Conservation (phyloP, 2,888 invertebrate genomes). For the Netelia melanura region DNA sequence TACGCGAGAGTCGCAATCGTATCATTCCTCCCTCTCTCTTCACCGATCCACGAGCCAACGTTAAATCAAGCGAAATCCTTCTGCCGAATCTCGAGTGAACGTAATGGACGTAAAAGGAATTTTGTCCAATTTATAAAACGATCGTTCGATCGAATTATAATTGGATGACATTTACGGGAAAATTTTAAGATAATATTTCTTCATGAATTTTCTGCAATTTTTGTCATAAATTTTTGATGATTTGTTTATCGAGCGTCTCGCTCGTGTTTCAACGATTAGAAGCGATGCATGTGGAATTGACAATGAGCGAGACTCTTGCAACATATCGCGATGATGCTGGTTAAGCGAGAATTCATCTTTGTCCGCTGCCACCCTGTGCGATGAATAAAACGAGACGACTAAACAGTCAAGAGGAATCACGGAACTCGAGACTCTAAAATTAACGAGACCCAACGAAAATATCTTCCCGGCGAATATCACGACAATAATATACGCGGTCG, state of each 20-base stretch:
- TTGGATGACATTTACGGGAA: too few species aligned
- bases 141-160: too few species aligned
- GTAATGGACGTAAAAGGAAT: too few species aligned
- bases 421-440: slow-evolving; percentile 62
- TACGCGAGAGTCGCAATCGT: too few species aligned
- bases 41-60: too few species aligned
- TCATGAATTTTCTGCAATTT: too few species aligned
- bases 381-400: slow-evolving; percentile 58
- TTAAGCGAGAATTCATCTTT: slow-evolving; percentile 8
- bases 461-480: slow-evolving; percentile 59
- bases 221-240: too few species aligned
- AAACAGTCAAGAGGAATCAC: slow-evolving; percentile 50
- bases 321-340: slow-evolving; percentile 17
- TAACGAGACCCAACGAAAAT: slow-evolving; percentile 63
- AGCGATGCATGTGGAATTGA: neutral
- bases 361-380: slow-evolving; percentile 15
- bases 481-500: slow-evolving; percentile 20
- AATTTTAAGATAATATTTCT: too few species aligned
- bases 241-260: neutral
- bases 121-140: too few species aligned
- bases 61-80: too few species aligned
- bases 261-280: neutral
- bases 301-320: neutral
- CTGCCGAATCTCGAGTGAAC: too few species aligned
- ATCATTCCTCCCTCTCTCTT: too few species aligned